Evolutionary conservation across 1,140 invertebrate genomes (phyloP), one percentile per base, ranked within the genome.

Genomic region (Choristoneura fumiferana): DNA sequence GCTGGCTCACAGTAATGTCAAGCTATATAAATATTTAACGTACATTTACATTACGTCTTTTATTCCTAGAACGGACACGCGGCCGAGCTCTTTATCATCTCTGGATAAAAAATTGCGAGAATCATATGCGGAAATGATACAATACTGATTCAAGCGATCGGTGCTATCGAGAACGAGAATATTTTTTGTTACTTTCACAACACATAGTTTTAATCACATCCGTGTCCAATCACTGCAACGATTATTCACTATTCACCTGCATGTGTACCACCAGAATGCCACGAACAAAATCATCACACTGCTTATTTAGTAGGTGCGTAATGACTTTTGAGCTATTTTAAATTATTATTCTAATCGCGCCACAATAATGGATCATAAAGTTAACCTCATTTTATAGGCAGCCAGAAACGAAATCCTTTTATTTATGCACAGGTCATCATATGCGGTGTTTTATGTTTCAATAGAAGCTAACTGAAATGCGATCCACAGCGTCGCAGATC

Each of bases 371-470:
- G 33, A 39, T 38, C 34, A 56, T 57, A 53, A 53, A 57, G 18
- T 62, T 60, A 56, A 63, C 56, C 54, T 57, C 60, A 63, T 29
- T 49, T 29, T 29, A 49, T 49, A 15, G 22, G 29, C 18, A 49
- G 22, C 22, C 17, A 33, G 17, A 18, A 29, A 49, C 43, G 18
- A 33, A 29, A 49, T 12, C 5, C 22, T 14, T 15, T 49, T 12
- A 33, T 10, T 49, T 33, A 49, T 49, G 43, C 43, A 14, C 18
- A 63, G 57, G 0, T 58, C 43, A 14, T 58, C 55, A 13, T 54
- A 15, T 18, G 13, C 2, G n/a, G 43, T 8, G 18, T 58, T 57
- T 49, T 29, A 49, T 49, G 29, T 49, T 49, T 5, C 43, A 49
- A 49, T 49, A 12, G 17, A 33, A 33, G 15, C 49, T 17, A 22